Conservation (phyloP, 1,140 invertebrate genomes). For the Aphis craccivora region DNA sequence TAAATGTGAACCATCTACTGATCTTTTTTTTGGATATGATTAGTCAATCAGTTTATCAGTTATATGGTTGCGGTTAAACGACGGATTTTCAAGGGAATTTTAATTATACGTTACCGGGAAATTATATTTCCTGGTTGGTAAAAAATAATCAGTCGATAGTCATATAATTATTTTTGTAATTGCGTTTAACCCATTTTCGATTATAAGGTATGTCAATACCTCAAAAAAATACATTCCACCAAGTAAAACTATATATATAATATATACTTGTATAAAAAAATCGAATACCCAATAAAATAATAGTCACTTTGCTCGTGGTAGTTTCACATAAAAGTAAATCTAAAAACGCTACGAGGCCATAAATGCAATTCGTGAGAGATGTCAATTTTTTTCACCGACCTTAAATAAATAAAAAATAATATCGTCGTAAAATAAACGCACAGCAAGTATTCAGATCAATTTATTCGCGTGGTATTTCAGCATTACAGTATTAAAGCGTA, state of each 20-base stretch:
- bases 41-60: background rate
- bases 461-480: background rate
- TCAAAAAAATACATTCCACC: background rate
- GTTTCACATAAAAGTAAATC: background rate
- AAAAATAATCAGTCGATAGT: background rate
- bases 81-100: background rate
- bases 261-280: too few species aligned
- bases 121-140: background rate
- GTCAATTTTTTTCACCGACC: background rate
- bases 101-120: background rate
- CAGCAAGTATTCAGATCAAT: background rate
- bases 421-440: background rate
- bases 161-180: background rate
- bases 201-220: background rate
- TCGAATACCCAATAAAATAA: background rate
- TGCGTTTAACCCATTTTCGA: background rate
- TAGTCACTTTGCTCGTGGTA: background rate
- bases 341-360: background rate
- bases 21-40: background rate
- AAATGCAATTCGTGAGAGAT: background rate
- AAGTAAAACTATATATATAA: background rate
- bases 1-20: background rate
- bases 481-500: background rate
- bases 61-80: background rate
- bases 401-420: background rate